phyloP scores from a whole-genome alignment of 2,797 vertebrate species.

The Dipus sagitta region DNA sequence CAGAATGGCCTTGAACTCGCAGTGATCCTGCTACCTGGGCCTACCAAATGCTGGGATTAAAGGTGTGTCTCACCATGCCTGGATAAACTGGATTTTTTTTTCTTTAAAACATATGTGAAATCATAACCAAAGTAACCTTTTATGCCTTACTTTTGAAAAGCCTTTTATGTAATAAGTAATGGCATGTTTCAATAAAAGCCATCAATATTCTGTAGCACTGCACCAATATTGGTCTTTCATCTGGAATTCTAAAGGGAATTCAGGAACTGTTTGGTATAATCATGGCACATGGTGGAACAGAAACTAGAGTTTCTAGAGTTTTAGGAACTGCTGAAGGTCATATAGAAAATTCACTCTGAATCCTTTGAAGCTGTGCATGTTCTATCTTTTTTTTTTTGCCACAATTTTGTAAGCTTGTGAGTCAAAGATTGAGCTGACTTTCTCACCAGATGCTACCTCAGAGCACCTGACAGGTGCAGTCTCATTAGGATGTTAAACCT shows the following conservation, averaged over 20 bases:
- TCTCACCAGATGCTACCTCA: conserved; percentile 1
- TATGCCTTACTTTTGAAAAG: neutral
- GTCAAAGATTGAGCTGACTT: neutral
- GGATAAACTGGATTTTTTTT: neutral
- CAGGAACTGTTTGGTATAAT: neutral
- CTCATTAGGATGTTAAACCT: conserved; percentile 55
- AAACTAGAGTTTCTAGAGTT: neutral
- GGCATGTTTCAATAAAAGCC: neutral
- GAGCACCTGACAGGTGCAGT: conserved; percentile 33
- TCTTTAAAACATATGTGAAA: neutral
- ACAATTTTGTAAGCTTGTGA: neutral
- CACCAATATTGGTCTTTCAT: neutral
- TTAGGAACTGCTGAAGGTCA: neutral
- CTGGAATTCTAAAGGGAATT: neutral
- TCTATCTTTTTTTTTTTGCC: neutral
- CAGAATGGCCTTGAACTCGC: too few relatives aligned
- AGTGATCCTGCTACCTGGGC: too few relatives aligned
- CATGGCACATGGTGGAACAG: neutral
- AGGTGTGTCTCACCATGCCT: too few relatives aligned
- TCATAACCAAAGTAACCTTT: conserved; percentile 14
- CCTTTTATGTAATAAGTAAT: neutral
- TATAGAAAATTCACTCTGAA: neutral
- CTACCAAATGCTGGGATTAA: too few relatives aligned
- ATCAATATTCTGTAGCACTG: neutral
- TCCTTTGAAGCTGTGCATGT: neutral